Evolutionary conservation across 2,113 vertebrate genomes (phyloP).

Genomic region (Indicator indicator): DNA sequence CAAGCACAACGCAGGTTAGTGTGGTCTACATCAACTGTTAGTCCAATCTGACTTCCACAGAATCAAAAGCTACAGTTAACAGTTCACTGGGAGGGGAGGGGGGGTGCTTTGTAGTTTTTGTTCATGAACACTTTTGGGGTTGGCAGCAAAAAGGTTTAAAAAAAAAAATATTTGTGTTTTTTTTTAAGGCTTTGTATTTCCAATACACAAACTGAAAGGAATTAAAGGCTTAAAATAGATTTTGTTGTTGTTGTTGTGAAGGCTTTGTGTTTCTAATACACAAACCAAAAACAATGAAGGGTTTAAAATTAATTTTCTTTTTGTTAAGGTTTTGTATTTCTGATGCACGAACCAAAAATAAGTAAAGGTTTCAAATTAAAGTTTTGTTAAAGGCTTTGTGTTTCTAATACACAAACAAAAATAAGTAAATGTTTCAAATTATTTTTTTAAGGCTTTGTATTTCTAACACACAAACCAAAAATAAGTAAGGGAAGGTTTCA

Average conservation of each 20-base stretch:
- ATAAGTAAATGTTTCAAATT: too few species aligned
- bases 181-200: conserved; percentile 37
- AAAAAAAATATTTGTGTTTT: conserved; percentile 7
- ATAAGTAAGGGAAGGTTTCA: too few species aligned
- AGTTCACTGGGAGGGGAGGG: background rate
- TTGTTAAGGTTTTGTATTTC: too few species aligned
- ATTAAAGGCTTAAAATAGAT: too few species aligned
- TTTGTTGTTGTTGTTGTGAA: background rate
- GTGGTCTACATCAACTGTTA: conserved; percentile 15
- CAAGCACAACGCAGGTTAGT: conserved; percentile 59
- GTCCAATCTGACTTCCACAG: conserved; percentile 52
- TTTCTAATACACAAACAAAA: too few species aligned
- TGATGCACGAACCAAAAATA: too few species aligned
- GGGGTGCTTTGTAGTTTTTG: conserved; percentile 14
- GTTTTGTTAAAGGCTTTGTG: too few species aligned
- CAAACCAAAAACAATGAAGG: too few species aligned
- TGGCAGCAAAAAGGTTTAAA: conserved; percentile 2
- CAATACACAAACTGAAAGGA: background rate
- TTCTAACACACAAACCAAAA: too few species aligned
- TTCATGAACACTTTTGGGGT: background rate
- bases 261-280: conserved; percentile 13
- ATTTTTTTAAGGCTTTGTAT: too few species aligned
- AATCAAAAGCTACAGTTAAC: conserved; percentile 66
- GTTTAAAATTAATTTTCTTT: too few species aligned
- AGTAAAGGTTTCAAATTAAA: too few species aligned